Conservation (phyloP, 2,113 vertebrate species). For the Dermatemys mawii region DNA sequence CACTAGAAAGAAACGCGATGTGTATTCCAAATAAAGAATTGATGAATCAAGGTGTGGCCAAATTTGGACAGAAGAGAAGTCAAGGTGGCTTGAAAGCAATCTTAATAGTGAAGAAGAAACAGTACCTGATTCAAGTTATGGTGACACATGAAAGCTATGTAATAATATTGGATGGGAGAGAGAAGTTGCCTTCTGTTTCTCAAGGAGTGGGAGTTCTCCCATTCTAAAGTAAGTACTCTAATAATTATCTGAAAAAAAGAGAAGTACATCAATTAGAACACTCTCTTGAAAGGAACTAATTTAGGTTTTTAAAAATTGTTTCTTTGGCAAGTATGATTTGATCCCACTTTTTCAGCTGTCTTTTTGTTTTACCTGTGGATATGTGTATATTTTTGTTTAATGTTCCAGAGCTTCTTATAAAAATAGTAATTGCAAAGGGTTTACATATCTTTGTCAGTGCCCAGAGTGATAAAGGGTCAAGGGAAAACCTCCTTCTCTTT, state of each 20-base stretch:
- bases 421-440: not conserved
- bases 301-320: not conserved
- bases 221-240: not conserved
- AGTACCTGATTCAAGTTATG: not conserved
- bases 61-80: constrained; percentile 39
- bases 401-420: not conserved
- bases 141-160: not conserved
- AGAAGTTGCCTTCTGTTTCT: not conserved
- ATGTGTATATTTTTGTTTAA: not conserved
- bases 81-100: constrained; percentile 1
- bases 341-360: not conserved
- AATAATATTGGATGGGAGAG: not conserved
- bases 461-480: not conserved
- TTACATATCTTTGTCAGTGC: not conserved
- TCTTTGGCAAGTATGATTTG: not conserved
- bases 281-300: not conserved
- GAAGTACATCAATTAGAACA: not conserved
- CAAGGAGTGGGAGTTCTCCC: not conserved
- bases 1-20: constrained; percentile 62
- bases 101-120: not conserved
- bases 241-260: not conserved
- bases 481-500: not conserved
- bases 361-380: not conserved
- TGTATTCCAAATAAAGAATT: constrained; percentile 69
- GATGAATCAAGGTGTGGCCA: constrained; percentile 64